Evolutionary conservation across 2,797 vertebrate genomes (phyloP).

Genomic region (Eulemur rubriventer): DNA sequence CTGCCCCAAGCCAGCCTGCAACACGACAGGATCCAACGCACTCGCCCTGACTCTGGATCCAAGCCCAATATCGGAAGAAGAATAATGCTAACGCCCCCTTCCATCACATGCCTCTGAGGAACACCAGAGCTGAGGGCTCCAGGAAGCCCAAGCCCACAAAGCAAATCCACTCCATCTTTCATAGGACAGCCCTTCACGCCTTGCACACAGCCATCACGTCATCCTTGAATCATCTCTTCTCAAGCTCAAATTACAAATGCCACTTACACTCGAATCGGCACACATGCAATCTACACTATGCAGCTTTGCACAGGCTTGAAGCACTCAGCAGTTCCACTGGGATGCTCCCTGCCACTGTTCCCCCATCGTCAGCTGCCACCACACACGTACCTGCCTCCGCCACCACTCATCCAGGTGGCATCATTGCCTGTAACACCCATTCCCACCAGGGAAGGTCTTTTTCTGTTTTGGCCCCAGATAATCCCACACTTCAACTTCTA

Average conservation of each 20-base stretch:
- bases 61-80: neutral
- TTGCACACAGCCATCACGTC: neutral
- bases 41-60: neutral
- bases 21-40: neutral
- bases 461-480: neutral
- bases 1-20: neutral
- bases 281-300: neutral
- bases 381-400: neutral
- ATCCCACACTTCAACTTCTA: neutral
- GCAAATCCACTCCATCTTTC: neutral
- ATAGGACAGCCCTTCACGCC: neutral
- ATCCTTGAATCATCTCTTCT: neutral
- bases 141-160: neutral
- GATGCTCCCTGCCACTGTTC: neutral
- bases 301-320: neutral
- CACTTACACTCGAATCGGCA: neutral
- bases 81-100: neutral
- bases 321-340: neutral
- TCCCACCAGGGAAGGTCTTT: neutral
- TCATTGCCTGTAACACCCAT: neutral
- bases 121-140: neutral
- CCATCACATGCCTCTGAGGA: neutral
- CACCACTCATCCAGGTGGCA: neutral
- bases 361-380: neutral
- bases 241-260: neutral